A percentile compares a stretch with the other conserved stretches of the same genome.
Evolutionary conservation across 2,797 vertebrate genomes (phyloP).

Genomic region (Oceanodroma leucorhoa): DNA sequence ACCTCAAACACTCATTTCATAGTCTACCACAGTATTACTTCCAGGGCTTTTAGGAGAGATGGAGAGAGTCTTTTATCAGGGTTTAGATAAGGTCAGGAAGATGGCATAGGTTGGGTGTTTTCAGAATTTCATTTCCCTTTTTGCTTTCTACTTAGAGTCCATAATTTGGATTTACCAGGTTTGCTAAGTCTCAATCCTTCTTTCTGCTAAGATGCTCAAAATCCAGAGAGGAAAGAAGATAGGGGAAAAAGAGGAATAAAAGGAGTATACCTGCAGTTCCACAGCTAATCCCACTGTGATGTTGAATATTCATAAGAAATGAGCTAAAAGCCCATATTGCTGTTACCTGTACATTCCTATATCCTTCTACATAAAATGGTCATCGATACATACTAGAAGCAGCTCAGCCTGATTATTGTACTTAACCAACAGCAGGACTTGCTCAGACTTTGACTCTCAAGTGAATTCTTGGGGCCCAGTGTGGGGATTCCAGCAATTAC

Average conservation of each 20-base stretch:
- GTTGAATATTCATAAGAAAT: neutral
- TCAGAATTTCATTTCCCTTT: neutral
- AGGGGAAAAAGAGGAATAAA: neutral
- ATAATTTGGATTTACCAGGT: neutral
- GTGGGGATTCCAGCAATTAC: neutral
- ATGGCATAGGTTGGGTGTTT: neutral
- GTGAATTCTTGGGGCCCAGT: neutral
- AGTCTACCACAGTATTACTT: neutral
- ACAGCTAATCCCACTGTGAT: neutral
- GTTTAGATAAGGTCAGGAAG: neutral
- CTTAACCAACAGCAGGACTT: neutral
- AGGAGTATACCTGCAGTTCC: neutral
- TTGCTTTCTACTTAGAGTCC: neutral
- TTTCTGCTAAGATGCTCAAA: neutral
- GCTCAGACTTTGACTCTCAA: neutral
- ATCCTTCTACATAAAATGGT: neutral
- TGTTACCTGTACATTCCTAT: neutral
- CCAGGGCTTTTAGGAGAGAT: neutral
- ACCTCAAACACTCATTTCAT: neutral
- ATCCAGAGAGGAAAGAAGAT: neutral
- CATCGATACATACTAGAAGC: neutral
- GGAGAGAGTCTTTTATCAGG: neutral
- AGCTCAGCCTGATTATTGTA: neutral
- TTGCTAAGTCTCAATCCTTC: neutral
- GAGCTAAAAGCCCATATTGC: neutral